Percentiles rank a stretch among this genome's conserved stretches.
Evolutionary conservation across 64 coral and sea anemone species (phyloP).

Genomic region (Catalaphyllia jardinei): DNA sequence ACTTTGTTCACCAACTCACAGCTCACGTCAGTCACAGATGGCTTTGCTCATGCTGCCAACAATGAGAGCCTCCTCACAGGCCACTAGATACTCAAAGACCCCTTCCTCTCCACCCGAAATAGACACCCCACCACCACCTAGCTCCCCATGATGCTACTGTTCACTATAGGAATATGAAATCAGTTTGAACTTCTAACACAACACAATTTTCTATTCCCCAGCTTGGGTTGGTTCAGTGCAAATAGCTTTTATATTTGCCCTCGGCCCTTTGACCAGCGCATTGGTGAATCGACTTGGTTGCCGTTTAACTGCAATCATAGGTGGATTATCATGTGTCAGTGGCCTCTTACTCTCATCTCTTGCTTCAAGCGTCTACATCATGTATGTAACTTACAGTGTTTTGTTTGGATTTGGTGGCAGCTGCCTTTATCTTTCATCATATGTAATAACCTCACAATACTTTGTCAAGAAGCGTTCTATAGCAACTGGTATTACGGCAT

Average conservation of each 20-base stretch:
- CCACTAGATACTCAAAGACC: too few species aligned
- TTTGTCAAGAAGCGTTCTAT: constrained; percentile 48
- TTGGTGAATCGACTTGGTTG: constrained; percentile 51
- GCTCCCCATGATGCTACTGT: too few species aligned
- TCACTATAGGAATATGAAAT: too few species aligned
- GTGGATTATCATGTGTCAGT: constrained; percentile 37
- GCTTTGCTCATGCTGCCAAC: too few species aligned
- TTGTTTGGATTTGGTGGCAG: constrained; percentile 64
- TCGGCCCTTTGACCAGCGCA: constrained; percentile 8
- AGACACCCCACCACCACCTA: too few species aligned
- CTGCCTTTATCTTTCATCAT: constrained; percentile 34
- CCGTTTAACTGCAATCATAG: constrained; percentile 7
- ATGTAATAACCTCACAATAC: constrained; percentile 44
- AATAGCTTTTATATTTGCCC: constrained; percentile 27
- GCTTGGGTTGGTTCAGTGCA: constrained; percentile 64
- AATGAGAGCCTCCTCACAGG: too few species aligned
- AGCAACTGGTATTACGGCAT: constrained; percentile 50
- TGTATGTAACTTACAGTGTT: constrained; percentile 54
- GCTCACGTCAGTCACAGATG: too few species aligned
- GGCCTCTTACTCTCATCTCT: constrained; percentile 43
- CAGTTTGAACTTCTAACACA: too few species aligned
- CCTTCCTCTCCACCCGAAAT: too few species aligned
- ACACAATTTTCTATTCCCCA: background rate
- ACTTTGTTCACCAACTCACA: too few species aligned
- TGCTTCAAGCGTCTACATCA: constrained; percentile 11